Base-by-base conservation (phyloP, 2,797 vertebrate species). In the Gallirallus australis region DNA sequence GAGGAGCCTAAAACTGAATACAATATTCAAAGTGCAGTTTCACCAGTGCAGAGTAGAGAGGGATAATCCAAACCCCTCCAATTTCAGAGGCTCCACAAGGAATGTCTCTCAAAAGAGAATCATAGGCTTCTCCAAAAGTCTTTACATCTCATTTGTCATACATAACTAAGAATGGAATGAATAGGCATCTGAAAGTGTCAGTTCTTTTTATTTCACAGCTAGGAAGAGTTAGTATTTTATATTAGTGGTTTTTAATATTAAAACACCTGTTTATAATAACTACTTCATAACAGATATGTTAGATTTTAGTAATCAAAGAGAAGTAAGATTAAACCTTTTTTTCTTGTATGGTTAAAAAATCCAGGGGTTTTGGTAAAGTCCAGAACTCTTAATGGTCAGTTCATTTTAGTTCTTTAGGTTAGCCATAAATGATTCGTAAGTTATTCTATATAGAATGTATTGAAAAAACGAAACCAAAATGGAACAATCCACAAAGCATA, bases 21-120 rank as follows among this genome's bases (percentile, higher is more conserved):
- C 20, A 53, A 10, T 2, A 28, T 15, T 40, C 4, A 1, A n/a
- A 35, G 21, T 42, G 52, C 0, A 0, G 2, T 1, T 9, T 66
- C 21, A 72, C 7, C 21, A 60, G 12, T 35, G 30, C 10, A 0
- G 1, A 39, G 17, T 48, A 40, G 6, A 54, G 54, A 60, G 8
- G 27, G 11, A 54, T 12, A 85, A 75, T 30, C 15, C 12, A 30
- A 66, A 39, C 3, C 24, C 50, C 37, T 75, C 10, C 23, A 76
- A 0, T 12, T 64, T 30, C 45, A 81, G 54, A 84, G 16, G 10
- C 81, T 53, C 31, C 24, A 31, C 37, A 60, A 40, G 7, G 16
- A 76, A 76, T 30, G 15, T 42, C 31, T 81, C 57, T 59, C 39
- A 61, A 50, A 31, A 45, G 9, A 76, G 39, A 93, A 93, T 60